These are phyloP conservation scores for Leucoptera coffeella DNA, from an alignment of 2,888 invertebrate genomes.

Conservation along the genomic window DNA sequence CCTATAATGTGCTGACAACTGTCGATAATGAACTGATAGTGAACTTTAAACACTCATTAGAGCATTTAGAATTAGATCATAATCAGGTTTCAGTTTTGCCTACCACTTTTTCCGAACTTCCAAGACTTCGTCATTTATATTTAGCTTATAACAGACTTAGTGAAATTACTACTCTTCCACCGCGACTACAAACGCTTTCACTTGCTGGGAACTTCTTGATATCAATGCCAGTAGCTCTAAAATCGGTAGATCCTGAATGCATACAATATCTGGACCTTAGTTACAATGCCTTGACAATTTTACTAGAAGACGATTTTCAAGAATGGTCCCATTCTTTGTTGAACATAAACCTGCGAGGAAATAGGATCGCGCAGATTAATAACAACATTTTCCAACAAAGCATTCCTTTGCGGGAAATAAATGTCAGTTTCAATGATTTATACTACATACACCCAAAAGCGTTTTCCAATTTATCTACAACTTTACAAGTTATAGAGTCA, in stretches of 20 bases:
- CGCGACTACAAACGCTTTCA: conserved; percentile 61
- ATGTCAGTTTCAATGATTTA: conserved; percentile 80
- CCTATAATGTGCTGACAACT: conserved; percentile 61
- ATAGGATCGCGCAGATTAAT: conserved; percentile 61
- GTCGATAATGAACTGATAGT: conserved; percentile 61
- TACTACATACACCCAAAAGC: conserved; percentile 64
- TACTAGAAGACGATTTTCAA: conserved; percentile 60
- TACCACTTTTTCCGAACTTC: conserved; percentile 51
- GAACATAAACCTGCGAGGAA: conserved; percentile 71
- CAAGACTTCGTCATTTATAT: conserved; percentile 64
- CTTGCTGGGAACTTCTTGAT: conserved; percentile 67
- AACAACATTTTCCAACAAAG: conserved; percentile 61
- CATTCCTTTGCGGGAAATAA: conserved; percentile 72
- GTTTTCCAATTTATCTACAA: conserved; percentile 55
- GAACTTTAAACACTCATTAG: conserved; percentile 60
- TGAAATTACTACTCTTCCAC: conserved; percentile 43
- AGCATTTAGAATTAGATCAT: conserved; percentile 71
- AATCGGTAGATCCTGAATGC: conserved; percentile 56
- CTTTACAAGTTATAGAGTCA: conserved; percentile 69
- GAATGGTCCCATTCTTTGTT: conserved; percentile 67
- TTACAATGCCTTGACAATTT: conserved; percentile 68
- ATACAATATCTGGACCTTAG: conserved; percentile 67
- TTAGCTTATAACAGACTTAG: conserved; percentile 68
- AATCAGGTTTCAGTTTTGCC: conserved; percentile 63
- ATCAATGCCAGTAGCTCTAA: conserved; percentile 58